These are phyloP conservation scores for Isichthys henryi DNA, from an alignment of 2,113 vertebrate species.

Conservation along the genomic window DNA sequence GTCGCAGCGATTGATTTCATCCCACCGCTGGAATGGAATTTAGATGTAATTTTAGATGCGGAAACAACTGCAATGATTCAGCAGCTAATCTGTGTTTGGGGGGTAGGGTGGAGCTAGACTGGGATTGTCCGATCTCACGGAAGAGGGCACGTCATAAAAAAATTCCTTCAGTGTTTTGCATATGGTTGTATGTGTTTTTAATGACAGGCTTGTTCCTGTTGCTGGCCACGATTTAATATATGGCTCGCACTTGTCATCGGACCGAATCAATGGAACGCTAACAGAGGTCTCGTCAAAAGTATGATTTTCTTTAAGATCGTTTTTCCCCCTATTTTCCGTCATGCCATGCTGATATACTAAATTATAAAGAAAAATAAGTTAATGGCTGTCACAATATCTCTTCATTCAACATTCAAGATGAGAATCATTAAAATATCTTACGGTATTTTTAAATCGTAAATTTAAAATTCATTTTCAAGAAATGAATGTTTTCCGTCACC, in stretches of 20 bases:
- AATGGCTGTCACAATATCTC: not conserved
- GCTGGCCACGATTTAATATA: not conserved
- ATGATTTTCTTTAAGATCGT: not conserved
- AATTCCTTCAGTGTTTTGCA: not conserved
- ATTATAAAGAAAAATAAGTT: not conserved
- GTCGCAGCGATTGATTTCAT: conserved; percentile 91
- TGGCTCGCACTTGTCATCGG: not conserved
- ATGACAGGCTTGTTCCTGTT: not conserved
- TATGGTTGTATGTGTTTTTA: not conserved
- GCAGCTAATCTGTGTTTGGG: not conserved
- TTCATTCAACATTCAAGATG: not conserved
- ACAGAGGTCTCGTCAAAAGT: not conserved
- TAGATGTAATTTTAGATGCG: conserved; percentile 28
- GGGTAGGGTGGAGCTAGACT: not conserved
- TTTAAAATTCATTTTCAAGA: not conserved
- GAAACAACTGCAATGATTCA: conserved; percentile 1
- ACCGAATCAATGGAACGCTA: not conserved
- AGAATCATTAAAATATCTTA: not conserved
- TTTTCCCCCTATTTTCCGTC: not conserved
- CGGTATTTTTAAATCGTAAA: not conserved
- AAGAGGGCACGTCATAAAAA: not conserved
- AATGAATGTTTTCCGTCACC: not conserved
- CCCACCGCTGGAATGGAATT: conserved; percentile 47
- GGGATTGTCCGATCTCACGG: not conserved
- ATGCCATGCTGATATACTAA: not conserved